Conservation (phyloP, 1,140 invertebrate genomes). For the Pseudoatta argentina region DNA sequence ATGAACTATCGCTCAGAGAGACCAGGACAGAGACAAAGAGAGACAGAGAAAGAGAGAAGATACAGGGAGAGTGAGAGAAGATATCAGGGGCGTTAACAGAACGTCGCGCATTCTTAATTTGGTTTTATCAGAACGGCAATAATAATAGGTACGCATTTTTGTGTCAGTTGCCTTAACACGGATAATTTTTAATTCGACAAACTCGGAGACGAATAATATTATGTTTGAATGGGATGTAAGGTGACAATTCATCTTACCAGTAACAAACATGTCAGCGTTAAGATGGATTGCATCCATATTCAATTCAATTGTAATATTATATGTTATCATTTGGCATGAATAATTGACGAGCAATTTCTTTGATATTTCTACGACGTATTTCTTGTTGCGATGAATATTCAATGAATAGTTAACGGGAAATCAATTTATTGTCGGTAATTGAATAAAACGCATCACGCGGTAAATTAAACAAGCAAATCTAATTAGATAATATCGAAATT, state of each 20-base stretch:
- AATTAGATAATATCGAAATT: constrained; percentile 34
- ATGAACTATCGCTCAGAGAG: constrained; percentile 17
- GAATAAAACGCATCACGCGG: neutral
- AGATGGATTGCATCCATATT: constrained; percentile 29
- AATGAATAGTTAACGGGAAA: neutral
- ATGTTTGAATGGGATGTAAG: neutral
- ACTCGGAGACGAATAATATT: neutral
- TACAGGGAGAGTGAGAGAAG: neutral
- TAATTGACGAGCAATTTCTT: constrained; percentile 3
- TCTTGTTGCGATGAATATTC: constrained; percentile 16
- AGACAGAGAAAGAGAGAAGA: neutral
- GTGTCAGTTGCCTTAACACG: too few relatives aligned
- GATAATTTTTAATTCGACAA: neutral
- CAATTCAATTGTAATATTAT: constrained; percentile 35
- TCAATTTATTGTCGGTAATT: constrained; percentile 33
- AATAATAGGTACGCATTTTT: neutral
- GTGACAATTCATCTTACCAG: constrained; percentile 5
- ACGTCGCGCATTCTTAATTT: neutral
- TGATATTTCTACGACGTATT: neutral
- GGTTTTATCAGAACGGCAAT: neutral
- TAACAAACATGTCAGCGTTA: constrained; percentile 6
- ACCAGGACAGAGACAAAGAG: too few relatives aligned
- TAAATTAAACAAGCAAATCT: constrained; percentile 8
- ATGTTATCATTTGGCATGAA: neutral
- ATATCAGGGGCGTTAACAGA: constrained; percentile 28